phyloP scores from a whole-genome alignment of 2,888 invertebrate genomes.

The Rhogogaster chlorosoma region DNA sequence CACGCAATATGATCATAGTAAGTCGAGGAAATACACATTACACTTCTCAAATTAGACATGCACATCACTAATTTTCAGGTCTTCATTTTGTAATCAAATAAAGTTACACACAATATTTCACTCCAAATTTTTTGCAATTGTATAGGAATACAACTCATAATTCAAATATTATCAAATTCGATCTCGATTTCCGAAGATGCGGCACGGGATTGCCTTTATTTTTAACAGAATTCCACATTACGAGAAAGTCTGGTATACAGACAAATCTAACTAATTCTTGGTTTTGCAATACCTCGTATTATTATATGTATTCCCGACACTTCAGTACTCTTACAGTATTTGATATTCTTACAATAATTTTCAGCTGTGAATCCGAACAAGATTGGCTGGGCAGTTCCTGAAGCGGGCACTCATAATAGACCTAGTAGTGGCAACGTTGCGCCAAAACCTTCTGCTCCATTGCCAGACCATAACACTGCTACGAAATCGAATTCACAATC shows the following conservation, averaged over 20 bases:
- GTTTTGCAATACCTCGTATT: not conserved
- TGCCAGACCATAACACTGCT: slow-evolving; percentile 60
- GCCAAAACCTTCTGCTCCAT: slow-evolving; percentile 72
- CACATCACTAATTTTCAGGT: too few relatives aligned
- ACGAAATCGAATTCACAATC: slow-evolving; percentile 72
- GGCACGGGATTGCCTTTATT: not conserved
- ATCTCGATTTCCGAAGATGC: not conserved
- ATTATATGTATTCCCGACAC: not conserved
- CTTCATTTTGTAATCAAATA: not conserved
- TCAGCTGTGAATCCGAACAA: slow-evolving; percentile 65
- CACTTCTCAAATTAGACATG: too few relatives aligned
- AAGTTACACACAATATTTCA: not conserved
- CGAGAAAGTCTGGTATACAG: not conserved
- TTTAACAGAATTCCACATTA: not conserved
- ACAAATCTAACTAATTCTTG: not conserved
- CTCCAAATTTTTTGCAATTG: not conserved
- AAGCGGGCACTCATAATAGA: slow-evolving; percentile 37
- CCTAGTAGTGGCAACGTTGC: slow-evolving; percentile 52
- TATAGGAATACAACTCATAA: not conserved
- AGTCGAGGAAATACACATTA: not conserved
- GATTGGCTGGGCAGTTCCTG: slow-evolving; percentile 72
- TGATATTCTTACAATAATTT: not conserved
- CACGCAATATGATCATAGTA: slow-evolving; percentile 3
- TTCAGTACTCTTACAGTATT: not conserved
- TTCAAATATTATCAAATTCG: not conserved